Evolutionary conservation across 2,888 invertebrate species (phyloP).

Genomic region (Gryllus longicercus): DNA sequence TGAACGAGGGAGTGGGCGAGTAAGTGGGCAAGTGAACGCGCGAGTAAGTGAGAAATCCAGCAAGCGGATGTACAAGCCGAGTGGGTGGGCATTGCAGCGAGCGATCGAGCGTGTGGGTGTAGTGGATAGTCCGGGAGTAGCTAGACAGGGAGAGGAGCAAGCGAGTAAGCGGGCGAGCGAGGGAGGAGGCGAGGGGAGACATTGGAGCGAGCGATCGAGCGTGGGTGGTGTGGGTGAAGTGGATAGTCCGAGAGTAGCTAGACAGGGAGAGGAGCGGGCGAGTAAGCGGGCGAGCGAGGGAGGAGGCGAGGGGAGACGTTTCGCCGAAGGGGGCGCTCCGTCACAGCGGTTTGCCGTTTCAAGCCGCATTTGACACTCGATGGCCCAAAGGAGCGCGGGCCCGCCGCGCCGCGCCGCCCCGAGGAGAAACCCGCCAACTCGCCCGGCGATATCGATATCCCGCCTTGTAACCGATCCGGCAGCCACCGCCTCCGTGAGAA

Average conservation of each 20-base stretch:
- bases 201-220: no score
- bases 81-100: no score
- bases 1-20: no score
- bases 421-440: not conserved
- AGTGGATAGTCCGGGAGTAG: no score
- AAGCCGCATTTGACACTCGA: constrained; percentile 1
- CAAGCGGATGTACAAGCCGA: no score
- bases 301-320: not conserved
- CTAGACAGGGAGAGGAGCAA: not conserved
- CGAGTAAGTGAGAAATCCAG: no score
- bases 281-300: no score
- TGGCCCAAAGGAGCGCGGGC: not conserved
- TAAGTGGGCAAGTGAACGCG: no score
- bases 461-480: not conserved
- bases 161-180: not conserved
- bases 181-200: no score
- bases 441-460: not conserved
- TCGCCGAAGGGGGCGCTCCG: not conserved
- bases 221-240: no score
- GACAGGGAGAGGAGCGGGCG: not conserved
- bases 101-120: no score
- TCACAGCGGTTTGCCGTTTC: not conserved
- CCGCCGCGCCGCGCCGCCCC: not conserved
- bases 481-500: not conserved
- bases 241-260: no score